Percentiles rank a stretch among this genome's conserved stretches.
These are phyloP conservation scores for Lithophane ornitopus DNA, from an alignment of 2,888 invertebrate species.

Conservation along the genomic window DNA sequence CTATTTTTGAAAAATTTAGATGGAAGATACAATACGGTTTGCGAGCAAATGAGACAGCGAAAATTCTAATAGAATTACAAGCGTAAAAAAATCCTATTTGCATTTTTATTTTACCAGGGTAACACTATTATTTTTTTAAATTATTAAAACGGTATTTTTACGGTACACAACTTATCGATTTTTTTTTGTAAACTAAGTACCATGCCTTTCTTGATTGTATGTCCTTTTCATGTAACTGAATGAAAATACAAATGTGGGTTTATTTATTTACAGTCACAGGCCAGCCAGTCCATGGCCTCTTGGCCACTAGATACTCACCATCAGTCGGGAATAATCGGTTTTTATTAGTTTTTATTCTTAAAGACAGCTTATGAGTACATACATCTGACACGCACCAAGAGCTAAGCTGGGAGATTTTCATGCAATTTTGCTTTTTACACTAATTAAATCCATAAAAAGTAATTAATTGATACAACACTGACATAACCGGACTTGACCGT, in stretches of 20 bases:
- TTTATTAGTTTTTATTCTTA: background rate
- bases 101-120: background rate
- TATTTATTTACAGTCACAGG: background rate
- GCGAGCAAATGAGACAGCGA: slow-evolving; percentile 29
- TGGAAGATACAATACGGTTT: slow-evolving; percentile 15
- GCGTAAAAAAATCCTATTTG: background rate
- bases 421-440: background rate
- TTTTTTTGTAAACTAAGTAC: accelerated
- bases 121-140: background rate
- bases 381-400: background rate
- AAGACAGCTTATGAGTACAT: background rate
- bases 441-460: background rate
- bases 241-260: background rate
- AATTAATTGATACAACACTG: background rate
- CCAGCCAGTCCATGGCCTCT: background rate
- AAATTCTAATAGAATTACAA: slow-evolving; percentile 17
- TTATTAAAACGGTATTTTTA: background rate
- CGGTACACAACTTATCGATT: background rate
- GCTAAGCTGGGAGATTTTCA: background rate
- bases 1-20: slow-evolving; percentile 27
- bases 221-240: background rate
- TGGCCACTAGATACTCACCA: no score
- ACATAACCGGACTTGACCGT: background rate
- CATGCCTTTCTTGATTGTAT: no score
- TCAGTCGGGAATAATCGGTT: background rate